Evolutionary conservation across 2,797 vertebrate genomes (phyloP).

Genomic region (Linurgus olivaceus): DNA sequence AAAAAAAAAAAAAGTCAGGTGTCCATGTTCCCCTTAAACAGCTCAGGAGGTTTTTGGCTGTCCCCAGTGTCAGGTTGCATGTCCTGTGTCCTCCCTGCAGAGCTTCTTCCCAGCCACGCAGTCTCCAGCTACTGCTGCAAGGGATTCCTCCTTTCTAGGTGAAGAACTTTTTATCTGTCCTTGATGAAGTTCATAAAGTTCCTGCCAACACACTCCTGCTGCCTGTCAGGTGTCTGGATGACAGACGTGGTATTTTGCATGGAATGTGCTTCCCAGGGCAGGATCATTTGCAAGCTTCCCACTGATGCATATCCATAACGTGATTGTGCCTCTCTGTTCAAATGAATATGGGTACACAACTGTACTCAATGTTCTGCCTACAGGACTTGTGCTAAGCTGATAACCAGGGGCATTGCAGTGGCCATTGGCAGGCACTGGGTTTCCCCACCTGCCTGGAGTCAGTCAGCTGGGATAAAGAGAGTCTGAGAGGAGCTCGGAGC

Average conservation of each 20-base stretch:
- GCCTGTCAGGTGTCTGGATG: neutral
- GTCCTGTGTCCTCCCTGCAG: neutral
- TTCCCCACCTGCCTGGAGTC: neutral
- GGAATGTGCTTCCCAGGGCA: neutral
- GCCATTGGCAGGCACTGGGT: neutral
- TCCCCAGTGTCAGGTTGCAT: neutral
- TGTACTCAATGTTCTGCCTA: neutral
- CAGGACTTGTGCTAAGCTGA: neutral
- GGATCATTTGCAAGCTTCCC: neutral
- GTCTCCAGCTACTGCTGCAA: neutral
- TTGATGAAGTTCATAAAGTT: neutral
- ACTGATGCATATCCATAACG: neutral
- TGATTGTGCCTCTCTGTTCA: neutral
- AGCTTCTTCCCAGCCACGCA: neutral
- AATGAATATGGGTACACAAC: neutral
- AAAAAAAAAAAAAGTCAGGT: accelerated
- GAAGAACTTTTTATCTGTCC: neutral
- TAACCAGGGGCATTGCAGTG: neutral
- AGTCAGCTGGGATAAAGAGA: neutral
- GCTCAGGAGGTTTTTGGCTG: neutral
- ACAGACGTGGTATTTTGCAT: neutral
- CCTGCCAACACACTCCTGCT: neutral
- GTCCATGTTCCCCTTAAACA: neutral
- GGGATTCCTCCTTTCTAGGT: neutral
- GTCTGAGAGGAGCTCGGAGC: neutral